phyloP scores from a whole-genome alignment of 1,140 invertebrate species.

The Periplaneta americana region DNA sequence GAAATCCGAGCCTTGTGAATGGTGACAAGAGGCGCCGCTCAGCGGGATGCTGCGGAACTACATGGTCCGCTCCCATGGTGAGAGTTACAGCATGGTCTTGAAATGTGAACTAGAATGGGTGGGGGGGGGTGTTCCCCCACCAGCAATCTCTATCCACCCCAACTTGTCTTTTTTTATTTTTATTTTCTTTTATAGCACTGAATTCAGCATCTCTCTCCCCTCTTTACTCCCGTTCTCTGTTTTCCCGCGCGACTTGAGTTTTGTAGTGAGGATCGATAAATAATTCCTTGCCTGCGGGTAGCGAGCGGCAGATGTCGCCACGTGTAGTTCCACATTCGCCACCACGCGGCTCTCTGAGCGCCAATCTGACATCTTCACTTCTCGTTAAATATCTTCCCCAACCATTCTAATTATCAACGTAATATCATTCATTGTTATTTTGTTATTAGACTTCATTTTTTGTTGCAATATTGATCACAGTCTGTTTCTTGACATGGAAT shows the following conservation, averaged over 20 bases:
- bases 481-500: too few species aligned
- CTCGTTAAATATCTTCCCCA: too few species aligned
- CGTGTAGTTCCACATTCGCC: neutral
- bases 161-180: neutral
- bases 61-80: neutral
- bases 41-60: constrained; percentile 9
- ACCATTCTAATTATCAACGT: too few species aligned
- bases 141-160: neutral
- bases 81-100: neutral
- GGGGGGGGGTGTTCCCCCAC: neutral
- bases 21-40: constrained; percentile 1
- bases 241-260: neutral
- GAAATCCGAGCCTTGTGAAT: neutral
- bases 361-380: neutral
- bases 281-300: neutral
- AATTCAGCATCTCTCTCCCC: neutral
- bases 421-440: too few species aligned
- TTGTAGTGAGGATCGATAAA: neutral
- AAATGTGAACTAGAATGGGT: too few species aligned
- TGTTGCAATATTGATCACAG: too few species aligned
- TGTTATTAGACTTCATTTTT: too few species aligned
- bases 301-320: constrained; percentile 9
- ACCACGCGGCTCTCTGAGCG: neutral
- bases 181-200: neutral
- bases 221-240: neutral